Conservation (phyloP, 2,888 invertebrate species). For the Spicauda simplicius region DNA sequence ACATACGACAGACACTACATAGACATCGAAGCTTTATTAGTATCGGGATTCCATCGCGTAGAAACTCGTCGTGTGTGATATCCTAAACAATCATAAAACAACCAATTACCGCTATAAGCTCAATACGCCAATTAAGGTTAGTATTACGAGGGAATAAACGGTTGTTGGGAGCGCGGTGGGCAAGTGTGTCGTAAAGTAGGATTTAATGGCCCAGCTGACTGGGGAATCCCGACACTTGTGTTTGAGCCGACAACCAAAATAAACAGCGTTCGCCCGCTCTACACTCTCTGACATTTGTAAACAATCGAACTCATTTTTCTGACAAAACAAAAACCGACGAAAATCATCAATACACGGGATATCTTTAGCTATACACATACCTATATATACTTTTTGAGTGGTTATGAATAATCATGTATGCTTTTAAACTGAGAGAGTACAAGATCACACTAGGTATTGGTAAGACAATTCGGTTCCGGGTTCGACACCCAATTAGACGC, state of each 20-base stretch:
- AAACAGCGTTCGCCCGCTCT: constrained; percentile 32
- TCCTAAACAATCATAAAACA: constrained; percentile 58
- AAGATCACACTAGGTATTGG: too few species aligned
- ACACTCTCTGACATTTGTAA: constrained; percentile 32
- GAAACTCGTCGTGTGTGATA: constrained; percentile 2
- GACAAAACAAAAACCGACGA: constrained; percentile 10
- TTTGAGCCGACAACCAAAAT: constrained; percentile 36
- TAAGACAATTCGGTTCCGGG: too few species aligned
- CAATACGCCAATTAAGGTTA: constrained; percentile 79
- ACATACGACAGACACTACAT: neutral
- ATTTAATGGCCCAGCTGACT: constrained; percentile 70
- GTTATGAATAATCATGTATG: too few species aligned
- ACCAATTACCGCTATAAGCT: constrained; percentile 72
- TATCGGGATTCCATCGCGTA: neutral
- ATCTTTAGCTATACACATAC: neutral
- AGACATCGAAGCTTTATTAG: neutral
- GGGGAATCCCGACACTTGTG: constrained; percentile 60
- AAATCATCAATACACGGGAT: constrained; percentile 7
- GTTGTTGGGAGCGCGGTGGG: constrained; percentile 53
- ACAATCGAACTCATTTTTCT: constrained; percentile 18
- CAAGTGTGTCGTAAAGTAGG: constrained; percentile 74
- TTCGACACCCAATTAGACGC: too few species aligned
- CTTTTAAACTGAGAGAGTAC: too few species aligned
- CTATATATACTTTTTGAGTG: too few species aligned
- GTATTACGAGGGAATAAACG: constrained; percentile 72